Base-by-base conservation (phyloP, 2,797 vertebrate species). In the Argya squamiceps region DNA sequence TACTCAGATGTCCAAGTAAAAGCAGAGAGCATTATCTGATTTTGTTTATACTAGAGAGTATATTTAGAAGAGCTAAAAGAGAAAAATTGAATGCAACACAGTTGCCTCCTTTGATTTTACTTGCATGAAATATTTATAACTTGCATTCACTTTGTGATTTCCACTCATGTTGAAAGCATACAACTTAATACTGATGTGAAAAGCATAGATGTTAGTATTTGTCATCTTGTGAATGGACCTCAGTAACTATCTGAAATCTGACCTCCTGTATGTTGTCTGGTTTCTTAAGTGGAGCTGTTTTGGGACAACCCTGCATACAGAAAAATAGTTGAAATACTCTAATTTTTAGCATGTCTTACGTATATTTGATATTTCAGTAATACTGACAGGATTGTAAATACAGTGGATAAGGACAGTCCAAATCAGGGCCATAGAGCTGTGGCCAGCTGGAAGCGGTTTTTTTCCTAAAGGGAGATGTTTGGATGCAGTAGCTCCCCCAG, bases 121-220 rank as follows among this genome's bases (percentile, higher is more conserved):
- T 80, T 85, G 12, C 14, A 70, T 93, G 49, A 93, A 94, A 88
- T 94, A 95, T 95, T 95, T 89, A 92, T 91, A 34, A 49, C 56
- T 76, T 91, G 75, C 44, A 74, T 88, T 94, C 89, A 36, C 52
- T 84, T 80, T 67, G 58, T 78, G 53, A 78, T 95, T 93, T 93
- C 41, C 44, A 56, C 70, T 84, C 18, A n/a, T 41, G 60, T 55
- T 82, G 78, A 89, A 93, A 89, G 78, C 52, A 4, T 77, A 49
- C 34, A 88, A 26, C 52, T 63, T 84, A 82, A 82, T 83, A 83
- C 27, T 87, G 69, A 34, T 14, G 34, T 78, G 56, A 60, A 80
- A 93, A 65, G 34, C 85, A 41, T 30, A 34, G 27, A 55, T 82
- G 80, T 84, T 90, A 37, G n/a, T 75, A 73, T 84, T 86, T 91